Evolutionary conservation across 2,113 vertebrate species (phyloP).

Genomic region (Shinisaurus crocodilurus): DNA sequence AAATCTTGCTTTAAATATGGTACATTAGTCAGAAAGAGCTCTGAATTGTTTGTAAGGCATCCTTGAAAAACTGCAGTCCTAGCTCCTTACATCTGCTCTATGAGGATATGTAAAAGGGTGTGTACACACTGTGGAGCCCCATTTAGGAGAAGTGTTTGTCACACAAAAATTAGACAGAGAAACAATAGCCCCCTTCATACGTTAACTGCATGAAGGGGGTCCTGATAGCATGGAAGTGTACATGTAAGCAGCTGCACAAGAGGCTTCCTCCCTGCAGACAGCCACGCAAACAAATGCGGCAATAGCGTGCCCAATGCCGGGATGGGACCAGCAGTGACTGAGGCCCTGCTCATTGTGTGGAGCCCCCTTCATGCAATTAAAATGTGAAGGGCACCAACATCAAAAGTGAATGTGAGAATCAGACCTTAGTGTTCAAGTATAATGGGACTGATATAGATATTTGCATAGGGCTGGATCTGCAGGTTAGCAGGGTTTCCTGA

Average conservation of each 20-base stretch:
- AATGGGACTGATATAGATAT: background rate
- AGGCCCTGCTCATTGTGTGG: background rate
- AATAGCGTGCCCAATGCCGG: background rate
- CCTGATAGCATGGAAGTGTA: background rate
- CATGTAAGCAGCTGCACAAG: background rate
- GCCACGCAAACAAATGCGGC: too few species aligned
- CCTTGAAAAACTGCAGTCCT: conserved; percentile 46
- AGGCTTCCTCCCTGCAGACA: background rate
- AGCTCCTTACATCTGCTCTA: conserved; percentile 47
- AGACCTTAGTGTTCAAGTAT: background rate
- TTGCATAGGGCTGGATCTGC: background rate
- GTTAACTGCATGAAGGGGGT: background rate
- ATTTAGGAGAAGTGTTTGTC: background rate
- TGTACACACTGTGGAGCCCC: conserved; percentile 23
- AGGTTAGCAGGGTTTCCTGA: too few species aligned
- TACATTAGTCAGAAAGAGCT: conserved; percentile 68
- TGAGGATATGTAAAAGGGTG: conserved; percentile 50
- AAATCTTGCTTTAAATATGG: conserved; percentile 75
- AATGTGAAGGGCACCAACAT: background rate
- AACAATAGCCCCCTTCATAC: background rate
- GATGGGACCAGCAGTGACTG: too few species aligned
- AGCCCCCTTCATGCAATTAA: background rate
- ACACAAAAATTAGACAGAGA: background rate
- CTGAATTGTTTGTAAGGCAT: conserved; percentile 57
- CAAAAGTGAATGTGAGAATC: background rate